These are phyloP conservation scores for Tyrannus savana DNA, from an alignment of 2,113 vertebrate species.

Conservation along the genomic window DNA sequence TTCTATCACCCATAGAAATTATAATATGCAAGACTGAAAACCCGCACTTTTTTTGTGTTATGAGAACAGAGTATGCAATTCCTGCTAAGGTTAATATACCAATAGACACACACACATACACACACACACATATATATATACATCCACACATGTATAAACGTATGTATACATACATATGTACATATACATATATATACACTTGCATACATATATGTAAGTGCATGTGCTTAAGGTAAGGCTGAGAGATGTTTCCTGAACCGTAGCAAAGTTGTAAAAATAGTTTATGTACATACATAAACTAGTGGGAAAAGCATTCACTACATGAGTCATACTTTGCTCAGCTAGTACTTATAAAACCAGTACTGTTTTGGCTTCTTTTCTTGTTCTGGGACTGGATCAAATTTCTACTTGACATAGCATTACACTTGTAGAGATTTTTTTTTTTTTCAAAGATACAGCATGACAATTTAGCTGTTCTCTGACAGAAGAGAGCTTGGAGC, in stretches of 20 bases:
- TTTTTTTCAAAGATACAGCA: not conserved
- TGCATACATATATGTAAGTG: fast-evolving
- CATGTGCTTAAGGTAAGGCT: not conserved
- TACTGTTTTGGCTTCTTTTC: not conserved
- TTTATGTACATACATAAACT: not conserved
- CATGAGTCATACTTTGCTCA: not conserved
- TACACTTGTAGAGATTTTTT: not conserved
- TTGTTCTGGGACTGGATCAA: not conserved
- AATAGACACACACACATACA: too few species aligned
- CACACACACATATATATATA: not conserved
- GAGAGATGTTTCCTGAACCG: not conserved
- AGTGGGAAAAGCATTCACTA: not conserved
- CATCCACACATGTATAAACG: not conserved
- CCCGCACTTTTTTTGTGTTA: not conserved
- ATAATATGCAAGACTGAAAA: not conserved
- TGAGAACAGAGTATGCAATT: not conserved
- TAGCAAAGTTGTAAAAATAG: not conserved
- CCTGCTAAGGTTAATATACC: not conserved
- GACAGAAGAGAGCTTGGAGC: not conserved
- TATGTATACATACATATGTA: not conserved
- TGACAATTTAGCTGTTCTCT: not conserved
- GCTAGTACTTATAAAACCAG: not conserved
- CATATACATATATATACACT: not conserved
- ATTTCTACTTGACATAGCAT: not conserved
- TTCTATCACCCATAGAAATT: not conserved